Base-by-base conservation (phyloP, 2,888 invertebrate genomes). In the Zhengitettix transpicula region DNA sequence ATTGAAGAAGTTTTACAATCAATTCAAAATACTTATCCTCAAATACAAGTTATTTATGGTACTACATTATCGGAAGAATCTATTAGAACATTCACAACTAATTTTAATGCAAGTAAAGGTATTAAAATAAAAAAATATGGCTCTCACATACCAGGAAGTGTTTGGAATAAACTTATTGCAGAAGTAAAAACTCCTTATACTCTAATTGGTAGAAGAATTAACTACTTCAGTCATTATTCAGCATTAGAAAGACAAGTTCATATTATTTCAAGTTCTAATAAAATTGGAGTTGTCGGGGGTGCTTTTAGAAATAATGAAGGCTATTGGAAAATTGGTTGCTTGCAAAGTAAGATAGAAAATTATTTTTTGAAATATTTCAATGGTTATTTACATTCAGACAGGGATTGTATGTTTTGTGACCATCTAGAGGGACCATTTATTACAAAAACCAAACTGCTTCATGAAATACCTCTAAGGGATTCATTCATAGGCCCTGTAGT, bases 321-420 rank as follows among this genome's bases (percentile, higher is more conserved):
- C 2, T 66, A 67, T 40, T 71, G 71, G 71, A 62, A 60, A 42
- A 61, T 65, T 52, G 68, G 67, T 1, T 71, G 71, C 62, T 66
- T 66, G 47, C 71, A 70, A 60, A 60, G 63, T 0, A 63, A 65
- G 7, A 65, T 68, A 42, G 64, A 62, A 47, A 69, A 69, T 60
- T 69, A 68, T 59, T 65, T 67, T 10, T 63, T 71, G 17, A 60
- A 58, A 3, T 69, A 67, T 58, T 56, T 63, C 0, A 63, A 66
- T 40, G 71, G 71, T 8, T 71, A 71, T 56, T 65, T 66, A 14
- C 64, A 66, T 55, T 70, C 70, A 0, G 51, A 62, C 3, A 65
- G 67, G 12, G 70, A 69, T 59, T 71, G 70, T 59, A 65, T 70
- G 63, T 66, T 65, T 54, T 71, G 71, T 65, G 68, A 69, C 62